Evolutionary conservation across 92 coral and sea anemone genomes (phyloP), one percentile per base, ranked within the genome.

Genomic region (Palythoa heliodiscus): DNA sequence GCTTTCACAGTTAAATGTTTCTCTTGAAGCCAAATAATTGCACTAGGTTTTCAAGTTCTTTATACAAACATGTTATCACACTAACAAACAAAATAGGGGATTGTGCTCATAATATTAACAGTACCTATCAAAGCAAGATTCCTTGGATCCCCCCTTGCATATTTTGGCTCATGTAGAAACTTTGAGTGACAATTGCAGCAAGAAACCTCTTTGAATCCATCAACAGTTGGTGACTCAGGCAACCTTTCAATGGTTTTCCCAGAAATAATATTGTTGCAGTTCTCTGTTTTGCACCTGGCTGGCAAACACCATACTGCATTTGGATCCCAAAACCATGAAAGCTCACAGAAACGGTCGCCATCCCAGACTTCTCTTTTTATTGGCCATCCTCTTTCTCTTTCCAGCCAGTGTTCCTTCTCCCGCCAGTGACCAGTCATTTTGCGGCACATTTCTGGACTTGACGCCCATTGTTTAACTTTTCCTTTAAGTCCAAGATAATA

Each of bases 401-500:
- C 85, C 19, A 92, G 25, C 96, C 96, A 90, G 84, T 88, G 93
- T 20, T 90, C 96, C 78, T 71, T 90, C 13, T 93, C 86, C 3
- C 64, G 40, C 97, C 97, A 93, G 61, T 93, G 94, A 17, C 88
- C 83, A 25, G 84, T 71, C 91, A 91, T 86, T 88, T 91, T 91
- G n/a, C 68, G 16, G 83, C 96, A 93, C 91, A 87, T 91, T 35
- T 91, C 90, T 74, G 69, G 71, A 81, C 90, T 73, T 53, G 76
- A 70, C 13, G 37, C 71, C 93, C 93, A 90, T 25, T 61, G 87
- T 77, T 86, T 92, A 53, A 92, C 92, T 71, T 92, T 92, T 63
- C 87, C 71, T 14, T 71, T 57, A 76, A 92, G 80, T 17, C 95
- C 95, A 55, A 92, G 88, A 55, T 90, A 92, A 70, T 90, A 92